Conservation (phyloP, 2,888 invertebrate species). For the Dysmachus trigonus region DNA sequence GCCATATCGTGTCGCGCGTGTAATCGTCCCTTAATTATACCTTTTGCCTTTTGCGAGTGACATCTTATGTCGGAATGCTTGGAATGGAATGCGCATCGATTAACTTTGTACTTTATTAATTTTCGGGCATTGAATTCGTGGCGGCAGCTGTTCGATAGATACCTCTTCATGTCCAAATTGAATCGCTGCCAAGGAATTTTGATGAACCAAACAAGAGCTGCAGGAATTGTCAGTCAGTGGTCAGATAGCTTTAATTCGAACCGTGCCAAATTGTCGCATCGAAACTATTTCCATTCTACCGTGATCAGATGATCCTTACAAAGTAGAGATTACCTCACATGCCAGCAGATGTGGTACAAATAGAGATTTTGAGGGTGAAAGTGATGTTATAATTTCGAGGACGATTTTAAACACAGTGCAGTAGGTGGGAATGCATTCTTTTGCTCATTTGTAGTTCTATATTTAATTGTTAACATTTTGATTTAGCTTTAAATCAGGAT, state of each 20-base stretch:
- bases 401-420: background rate
- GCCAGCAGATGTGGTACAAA: background rate
- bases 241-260: background rate
- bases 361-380: background rate
- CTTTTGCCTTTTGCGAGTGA: background rate
- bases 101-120: slow-evolving; percentile 35
- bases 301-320: slow-evolving; percentile 11
- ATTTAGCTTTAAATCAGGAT: background rate
- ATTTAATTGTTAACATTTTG: background rate
- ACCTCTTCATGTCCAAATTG: slow-evolving; percentile 26
- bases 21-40: background rate
- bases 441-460: background rate
- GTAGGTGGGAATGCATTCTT: background rate
- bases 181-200: slow-evolving; percentile 35
- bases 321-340: background rate
- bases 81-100: background rate
- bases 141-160: slow-evolving; percentile 2
- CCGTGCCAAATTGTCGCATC: background rate
- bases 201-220: slow-evolving; percentile 17
- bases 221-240: background rate
- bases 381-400: background rate
- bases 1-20: background rate
- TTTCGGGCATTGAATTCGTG: slow-evolving; percentile 27
- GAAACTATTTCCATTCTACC: background rate
- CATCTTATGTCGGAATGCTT: background rate